Base-by-base conservation (phyloP, 2,888 invertebrate genomes). In the Macaria liturata region DNA sequence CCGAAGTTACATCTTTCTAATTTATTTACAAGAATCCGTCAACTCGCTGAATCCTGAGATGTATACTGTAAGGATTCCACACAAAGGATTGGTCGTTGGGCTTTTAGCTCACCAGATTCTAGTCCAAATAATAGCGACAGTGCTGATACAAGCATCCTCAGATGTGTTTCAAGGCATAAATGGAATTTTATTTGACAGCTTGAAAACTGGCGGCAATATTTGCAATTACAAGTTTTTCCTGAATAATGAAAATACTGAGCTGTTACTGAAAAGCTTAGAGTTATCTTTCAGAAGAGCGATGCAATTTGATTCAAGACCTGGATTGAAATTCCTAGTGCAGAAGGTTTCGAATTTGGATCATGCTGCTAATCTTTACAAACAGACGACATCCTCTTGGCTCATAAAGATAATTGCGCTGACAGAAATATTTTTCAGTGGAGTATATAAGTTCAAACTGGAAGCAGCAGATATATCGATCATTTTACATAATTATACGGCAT, bases 41-140 rank as follows among this genome's bases (percentile, higher is more conserved):
- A 94, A 95, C 61, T 94, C 94, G 48, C 90, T 95, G 9, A 96
- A 96, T 79, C 94, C 96, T 43, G 96, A 96, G 69, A 90, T 95
- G 61, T 96, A 95, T 75, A 95, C 97, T 3, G 94, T 96, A 37
- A 93, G 98, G 67, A 97, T 98, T 62, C 97, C 98, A 3, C 96
- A 98, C 75, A 94, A 96, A 74, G 97, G 96, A 67, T 86, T 98
- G 52, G 96, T 98, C 0, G 96, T 98, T 3, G 97, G 98, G 3
- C 93, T 98, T 58, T 82, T 98, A 66, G 97, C 98, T 4, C 98
- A 98, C 83, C 98, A 98, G 88, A 96, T 98, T 93, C 90, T 98
- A 53, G 93, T 98, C 39, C 98, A 98, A 88, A 96, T 98, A 54
- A 95, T 98, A 61, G 98, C 97, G 3, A 96, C 96, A 71, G 93